A percentile compares a stretch with the other conserved stretches of the same genome.
These are phyloP conservation scores for Chrysina gloriosa DNA, from an alignment of 2,888 invertebrate genomes.

Conservation along the genomic window DNA sequence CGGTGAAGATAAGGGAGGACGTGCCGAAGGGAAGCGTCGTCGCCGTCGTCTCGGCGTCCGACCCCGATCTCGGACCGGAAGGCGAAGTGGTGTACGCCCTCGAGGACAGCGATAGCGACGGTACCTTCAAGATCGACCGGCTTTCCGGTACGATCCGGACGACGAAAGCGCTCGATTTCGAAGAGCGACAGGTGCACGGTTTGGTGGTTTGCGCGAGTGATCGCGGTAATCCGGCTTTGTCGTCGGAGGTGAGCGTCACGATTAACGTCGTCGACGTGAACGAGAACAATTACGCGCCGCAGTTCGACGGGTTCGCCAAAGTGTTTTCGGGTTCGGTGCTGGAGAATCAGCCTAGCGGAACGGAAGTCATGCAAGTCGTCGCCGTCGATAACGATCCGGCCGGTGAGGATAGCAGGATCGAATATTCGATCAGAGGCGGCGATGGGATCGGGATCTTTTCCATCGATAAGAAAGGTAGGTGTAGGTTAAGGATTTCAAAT, in stretches of 20 bases:
- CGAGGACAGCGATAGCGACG: constrained; percentile 76
- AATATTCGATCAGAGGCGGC: constrained; percentile 89
- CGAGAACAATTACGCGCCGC: constrained; percentile 88
- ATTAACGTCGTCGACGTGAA: constrained; percentile 94
- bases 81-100: constrained; percentile 86
- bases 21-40: constrained; percentile 89
- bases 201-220: constrained; percentile 88
- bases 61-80: constrained; percentile 87
- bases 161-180: constrained; percentile 84
- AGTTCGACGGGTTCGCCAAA: constrained; percentile 86
- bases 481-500: no score
- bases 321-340: constrained; percentile 78
- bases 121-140: constrained; percentile 84
- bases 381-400: constrained; percentile 77
- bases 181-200: constrained; percentile 89
- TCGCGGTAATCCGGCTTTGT: constrained; percentile 83
- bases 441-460: constrained; percentile 92
- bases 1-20: constrained; percentile 90
- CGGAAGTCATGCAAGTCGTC: constrained; percentile 80
- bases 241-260: constrained; percentile 82
- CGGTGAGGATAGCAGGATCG: constrained; percentile 83
- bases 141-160: constrained; percentile 89
- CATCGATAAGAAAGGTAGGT: constrained; percentile 87
- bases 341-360: constrained; percentile 85
- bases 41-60: constrained; percentile 84